Evolutionary conservation across 2,797 vertebrate genomes (phyloP).

Genomic region (Graptemys geographica): DNA sequence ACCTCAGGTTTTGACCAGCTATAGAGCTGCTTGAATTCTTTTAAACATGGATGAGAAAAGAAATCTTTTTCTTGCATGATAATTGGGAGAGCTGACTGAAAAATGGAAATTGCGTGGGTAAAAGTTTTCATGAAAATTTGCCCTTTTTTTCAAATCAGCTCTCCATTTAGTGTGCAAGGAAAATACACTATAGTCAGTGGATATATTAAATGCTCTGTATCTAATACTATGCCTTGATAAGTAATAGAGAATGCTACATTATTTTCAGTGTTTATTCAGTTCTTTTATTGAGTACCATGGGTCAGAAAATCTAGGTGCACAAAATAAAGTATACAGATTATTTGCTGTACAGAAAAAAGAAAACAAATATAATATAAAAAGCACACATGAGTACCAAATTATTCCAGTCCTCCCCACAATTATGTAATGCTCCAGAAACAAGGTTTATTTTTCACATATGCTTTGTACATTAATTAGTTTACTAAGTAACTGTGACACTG

Average conservation of each 20-base stretch:
- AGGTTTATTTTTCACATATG: not conserved
- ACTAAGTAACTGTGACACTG: conserved; percentile 43
- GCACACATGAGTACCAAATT: conserved; percentile 26
- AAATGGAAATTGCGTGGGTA: not conserved
- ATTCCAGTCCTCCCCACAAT: not conserved
- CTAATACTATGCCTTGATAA: not conserved
- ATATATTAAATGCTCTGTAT: not conserved
- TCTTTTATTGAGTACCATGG: not conserved
- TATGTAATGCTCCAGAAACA: conserved; percentile 37
- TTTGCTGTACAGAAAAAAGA: not conserved
- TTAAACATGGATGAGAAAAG: not conserved
- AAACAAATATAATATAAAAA: not conserved
- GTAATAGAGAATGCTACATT: not conserved
- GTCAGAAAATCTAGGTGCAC: not conserved
- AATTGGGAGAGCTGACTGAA: accelerated
- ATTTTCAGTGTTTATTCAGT: not conserved
- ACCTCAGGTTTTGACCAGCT: not conserved
- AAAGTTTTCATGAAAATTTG: not conserved
- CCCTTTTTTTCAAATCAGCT: accelerated
- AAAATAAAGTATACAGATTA: not conserved
- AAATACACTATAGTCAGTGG: not conserved
- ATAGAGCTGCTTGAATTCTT: not conserved
- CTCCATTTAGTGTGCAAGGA: accelerated
- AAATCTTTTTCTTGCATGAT: not conserved
- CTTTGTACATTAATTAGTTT: conserved; percentile 51